Evolutionary conservation across 2,888 invertebrate genomes (phyloP).

Genomic region (Tholera decimalis): DNA sequence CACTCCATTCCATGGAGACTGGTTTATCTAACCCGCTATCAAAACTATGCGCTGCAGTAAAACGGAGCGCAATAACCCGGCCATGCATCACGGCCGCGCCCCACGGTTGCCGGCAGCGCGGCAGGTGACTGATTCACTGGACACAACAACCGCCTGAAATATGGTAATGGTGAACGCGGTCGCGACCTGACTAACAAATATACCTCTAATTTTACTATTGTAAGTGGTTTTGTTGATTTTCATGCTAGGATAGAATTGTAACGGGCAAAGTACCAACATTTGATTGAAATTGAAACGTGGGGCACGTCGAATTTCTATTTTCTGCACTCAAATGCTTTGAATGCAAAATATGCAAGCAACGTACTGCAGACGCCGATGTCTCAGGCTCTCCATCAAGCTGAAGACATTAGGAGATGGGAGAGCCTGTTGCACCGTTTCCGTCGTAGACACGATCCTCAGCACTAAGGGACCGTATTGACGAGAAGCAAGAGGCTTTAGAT

Average conservation of each 20-base stretch:
- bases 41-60: slow-evolving; percentile 61
- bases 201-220: slow-evolving; percentile 51
- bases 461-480: no score
- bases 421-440: no score
- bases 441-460: no score
- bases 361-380: no score
- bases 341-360: no score
- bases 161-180: slow-evolving; percentile 75
- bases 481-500: no score
- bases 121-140: slow-evolving; percentile 81
- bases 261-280: background rate
- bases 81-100: slow-evolving; percentile 70
- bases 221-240: slow-evolving; percentile 15
- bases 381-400: no score
- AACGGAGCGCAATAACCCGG: slow-evolving; percentile 74
- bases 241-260: background rate
- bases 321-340: no score
- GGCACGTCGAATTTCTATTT: no score
- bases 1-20: slow-evolving; percentile 26
- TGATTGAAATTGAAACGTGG: no score
- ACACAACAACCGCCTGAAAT: slow-evolving; percentile 76
- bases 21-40: slow-evolving; percentile 53
- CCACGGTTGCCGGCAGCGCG: slow-evolving; percentile 64
- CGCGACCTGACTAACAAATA: slow-evolving; percentile 51
- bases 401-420: no score